Percentiles rank a stretch among this genome's conserved stretches.
phyloP scores from a whole-genome alignment of 2,113 vertebrate genomes.

The Mirza zaza region DNA sequence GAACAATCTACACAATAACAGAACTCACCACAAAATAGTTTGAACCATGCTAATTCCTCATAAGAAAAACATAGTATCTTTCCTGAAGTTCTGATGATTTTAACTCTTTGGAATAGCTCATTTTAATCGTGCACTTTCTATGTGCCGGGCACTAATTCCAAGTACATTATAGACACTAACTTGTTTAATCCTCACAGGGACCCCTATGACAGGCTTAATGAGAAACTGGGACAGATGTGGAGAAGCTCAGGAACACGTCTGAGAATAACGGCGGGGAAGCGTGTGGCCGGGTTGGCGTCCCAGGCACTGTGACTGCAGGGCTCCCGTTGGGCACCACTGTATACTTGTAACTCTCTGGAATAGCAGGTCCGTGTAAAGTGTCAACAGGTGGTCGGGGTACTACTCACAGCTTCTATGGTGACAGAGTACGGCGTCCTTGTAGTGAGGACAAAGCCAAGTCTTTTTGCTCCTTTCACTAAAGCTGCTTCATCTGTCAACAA shows the following conservation, averaged over 20 bases:
- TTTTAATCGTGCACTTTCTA: not conserved
- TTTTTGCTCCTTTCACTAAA: constrained; percentile 95
- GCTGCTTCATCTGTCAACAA: constrained; percentile 91
- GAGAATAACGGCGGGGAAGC: not conserved
- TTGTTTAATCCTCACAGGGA: not conserved
- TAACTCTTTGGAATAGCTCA: not conserved
- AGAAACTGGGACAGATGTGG: not conserved
- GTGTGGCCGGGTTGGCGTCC: not conserved
- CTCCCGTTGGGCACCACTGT: not conserved
- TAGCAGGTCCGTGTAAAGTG: accelerated
- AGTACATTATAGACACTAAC: not conserved
- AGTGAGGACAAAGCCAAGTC: constrained; percentile 93
- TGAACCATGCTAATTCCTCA: not conserved
- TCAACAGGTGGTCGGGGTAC: not conserved
- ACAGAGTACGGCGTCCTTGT: constrained; percentile 90
- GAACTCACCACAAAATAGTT: not conserved
- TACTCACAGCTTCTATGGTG: constrained; percentile 92
- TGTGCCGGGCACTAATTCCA: not conserved
- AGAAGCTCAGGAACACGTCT: not conserved
- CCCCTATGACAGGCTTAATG: too few relatives aligned
- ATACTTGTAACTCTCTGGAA: not conserved
- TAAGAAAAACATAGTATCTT: not conserved
- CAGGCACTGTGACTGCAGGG: not conserved
- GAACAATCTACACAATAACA: not conserved
- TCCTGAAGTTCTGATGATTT: not conserved